phyloP scores from a whole-genome alignment of 2,797 vertebrate species.

The Danio choprae region DNA sequence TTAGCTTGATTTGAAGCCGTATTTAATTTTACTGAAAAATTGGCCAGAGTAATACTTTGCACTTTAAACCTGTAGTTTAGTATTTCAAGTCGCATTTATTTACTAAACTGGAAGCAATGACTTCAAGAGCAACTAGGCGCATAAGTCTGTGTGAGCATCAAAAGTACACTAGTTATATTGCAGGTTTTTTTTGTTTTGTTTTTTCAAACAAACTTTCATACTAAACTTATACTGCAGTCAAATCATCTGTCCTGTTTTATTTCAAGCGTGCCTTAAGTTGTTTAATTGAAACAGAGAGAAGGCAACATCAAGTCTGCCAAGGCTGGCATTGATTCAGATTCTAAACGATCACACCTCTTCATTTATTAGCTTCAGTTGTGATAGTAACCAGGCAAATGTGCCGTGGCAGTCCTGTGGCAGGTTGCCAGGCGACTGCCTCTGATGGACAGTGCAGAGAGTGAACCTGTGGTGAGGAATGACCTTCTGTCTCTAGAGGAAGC shows the following conservation, averaged over 20 bases:
- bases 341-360: slow-evolving; percentile 46
- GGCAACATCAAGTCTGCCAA: slow-evolving; percentile 21
- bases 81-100: not conserved
- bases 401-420: slow-evolving; percentile 42
- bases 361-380: slow-evolving; percentile 52
- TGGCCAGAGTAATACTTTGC: not conserved
- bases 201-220: slow-evolving; percentile 5
- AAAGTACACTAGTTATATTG: not conserved
- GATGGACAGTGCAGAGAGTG: slow-evolving; percentile 69
- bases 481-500: slow-evolving; percentile 70
- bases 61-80: not conserved
- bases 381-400: slow-evolving; percentile 44
- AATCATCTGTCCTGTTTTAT: not conserved
- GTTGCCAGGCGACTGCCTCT: slow-evolving; percentile 75
- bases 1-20: not conserved
- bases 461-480: slow-evolving; percentile 76
- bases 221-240: not conserved
- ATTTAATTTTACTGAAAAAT: not conserved
- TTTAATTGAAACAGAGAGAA: slow-evolving; percentile 20
- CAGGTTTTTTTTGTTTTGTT: not conserved
- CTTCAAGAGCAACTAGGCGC: slow-evolving; percentile 2
- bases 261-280: not conserved
- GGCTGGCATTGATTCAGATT: slow-evolving; percentile 47
- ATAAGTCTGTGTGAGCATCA: slow-evolving; percentile 2
- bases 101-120: too few relatives aligned